A percentile compares a stretch with the other conserved stretches of the same genome.
These are phyloP conservation scores for human (Homo sapiens) DNA, from an alignment of 2,113 vertebrate genomes.

Conservation along the genomic window DNA sequence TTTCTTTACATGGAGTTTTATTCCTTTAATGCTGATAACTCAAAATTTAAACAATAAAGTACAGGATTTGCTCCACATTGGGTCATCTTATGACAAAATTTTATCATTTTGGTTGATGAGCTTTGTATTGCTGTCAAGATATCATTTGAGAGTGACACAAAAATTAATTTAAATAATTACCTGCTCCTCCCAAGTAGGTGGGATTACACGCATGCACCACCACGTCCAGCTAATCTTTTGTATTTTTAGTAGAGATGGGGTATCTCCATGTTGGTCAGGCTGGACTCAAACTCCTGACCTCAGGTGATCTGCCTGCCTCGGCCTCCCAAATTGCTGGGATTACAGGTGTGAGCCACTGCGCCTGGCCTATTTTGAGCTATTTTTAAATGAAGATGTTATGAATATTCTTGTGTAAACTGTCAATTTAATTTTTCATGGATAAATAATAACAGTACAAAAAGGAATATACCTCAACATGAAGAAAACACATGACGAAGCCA, in stretches of 20 bases:
- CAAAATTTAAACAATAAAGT: neutral
- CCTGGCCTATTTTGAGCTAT: neutral
- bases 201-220: no score
- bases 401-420: neutral
- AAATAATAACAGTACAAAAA: neutral
- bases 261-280: no score
- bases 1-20: neutral
- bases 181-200: neutral
- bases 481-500: no score
- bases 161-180: neutral
- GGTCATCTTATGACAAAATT: neutral
- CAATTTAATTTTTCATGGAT: neutral
- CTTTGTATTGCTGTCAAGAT: neutral
- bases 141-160: neutral
- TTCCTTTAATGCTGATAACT: neutral
- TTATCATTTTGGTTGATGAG: slow-evolving; percentile 6
- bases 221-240: no score
- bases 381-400: neutral
- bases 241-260: no score
- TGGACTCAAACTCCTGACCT: no score
- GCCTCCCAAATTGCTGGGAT: no score
- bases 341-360: no score
- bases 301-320: no score
- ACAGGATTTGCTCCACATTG: neutral
- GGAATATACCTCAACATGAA: no score